phyloP scores from a whole-genome alignment of 2,113 vertebrate species.

The Piliocolobus tephrosceles region DNA sequence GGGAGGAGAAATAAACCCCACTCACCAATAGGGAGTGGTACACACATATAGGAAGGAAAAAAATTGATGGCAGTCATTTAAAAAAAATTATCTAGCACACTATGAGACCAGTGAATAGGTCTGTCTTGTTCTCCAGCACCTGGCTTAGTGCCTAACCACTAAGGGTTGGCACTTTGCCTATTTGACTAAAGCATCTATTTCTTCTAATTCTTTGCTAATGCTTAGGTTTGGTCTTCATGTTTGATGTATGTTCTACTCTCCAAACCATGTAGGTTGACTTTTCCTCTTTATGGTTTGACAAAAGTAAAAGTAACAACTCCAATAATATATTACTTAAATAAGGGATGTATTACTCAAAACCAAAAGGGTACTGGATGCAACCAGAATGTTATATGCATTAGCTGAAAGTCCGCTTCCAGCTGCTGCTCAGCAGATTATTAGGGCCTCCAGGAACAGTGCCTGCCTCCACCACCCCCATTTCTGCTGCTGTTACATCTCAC shows the following conservation, averaged over 20 bases:
- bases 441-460: neutral
- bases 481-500: neutral
- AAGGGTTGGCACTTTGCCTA: neutral
- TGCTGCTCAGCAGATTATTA: neutral
- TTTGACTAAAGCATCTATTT: neutral
- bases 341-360: conserved; percentile 1
- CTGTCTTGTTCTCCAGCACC: neutral
- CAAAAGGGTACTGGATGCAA: neutral
- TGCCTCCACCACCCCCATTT: neutral
- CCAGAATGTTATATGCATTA: neutral
- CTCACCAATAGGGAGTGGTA: neutral
- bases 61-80: neutral
- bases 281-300: neutral
- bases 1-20: neutral
- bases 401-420: neutral
- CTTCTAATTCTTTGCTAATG: neutral
- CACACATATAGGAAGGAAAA: neutral
- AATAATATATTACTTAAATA: neutral
- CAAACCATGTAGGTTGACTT: neutral
- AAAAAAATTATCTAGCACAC: neutral
- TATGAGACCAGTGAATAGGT: neutral
- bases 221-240: neutral
- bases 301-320: neutral
- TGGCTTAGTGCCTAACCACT: neutral
- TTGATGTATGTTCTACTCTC: neutral